Percentiles rank a stretch among this genome's conserved stretches.
Conservation (phyloP, 2,113 vertebrate genomes). For the Sphaerodactylus townsendi region DNA sequence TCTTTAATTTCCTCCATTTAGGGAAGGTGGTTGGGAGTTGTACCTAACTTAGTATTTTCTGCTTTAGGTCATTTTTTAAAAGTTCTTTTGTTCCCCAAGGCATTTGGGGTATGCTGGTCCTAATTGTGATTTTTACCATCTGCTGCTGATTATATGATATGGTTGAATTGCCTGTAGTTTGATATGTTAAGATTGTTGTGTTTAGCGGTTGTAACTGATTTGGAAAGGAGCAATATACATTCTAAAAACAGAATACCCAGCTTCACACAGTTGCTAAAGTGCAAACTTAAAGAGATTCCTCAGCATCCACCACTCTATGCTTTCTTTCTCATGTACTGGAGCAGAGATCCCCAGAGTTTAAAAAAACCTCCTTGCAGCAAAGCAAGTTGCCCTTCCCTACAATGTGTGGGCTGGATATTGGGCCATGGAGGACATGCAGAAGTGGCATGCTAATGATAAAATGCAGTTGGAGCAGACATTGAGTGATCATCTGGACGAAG, state of each 20-base stretch:
- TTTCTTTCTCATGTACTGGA: background rate
- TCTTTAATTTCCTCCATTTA: background rate
- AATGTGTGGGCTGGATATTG: background rate
- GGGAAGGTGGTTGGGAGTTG: background rate
- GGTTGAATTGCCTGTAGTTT: background rate
- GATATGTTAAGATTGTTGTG: no score
- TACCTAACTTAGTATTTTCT: background rate
- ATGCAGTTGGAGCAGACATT: background rate
- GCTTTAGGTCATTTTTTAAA: background rate
- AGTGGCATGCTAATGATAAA: conserved; percentile 17
- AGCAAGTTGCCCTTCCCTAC: background rate
- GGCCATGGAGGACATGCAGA: conserved; percentile 38
- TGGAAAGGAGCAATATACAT: background rate
- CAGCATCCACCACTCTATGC: background rate
- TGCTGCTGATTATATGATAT: background rate
- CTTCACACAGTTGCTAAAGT: background rate
- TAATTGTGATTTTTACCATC: background rate
- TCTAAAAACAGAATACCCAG: background rate
- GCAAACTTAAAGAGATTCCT: background rate
- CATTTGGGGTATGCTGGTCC: background rate
- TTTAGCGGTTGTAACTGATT: background rate
- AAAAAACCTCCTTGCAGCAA: background rate
- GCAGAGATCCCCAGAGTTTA: background rate
- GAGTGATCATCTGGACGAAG: background rate
- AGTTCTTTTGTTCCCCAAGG: background rate